Evolutionary conservation across 2,113 vertebrate species (phyloP), one percentile per base, ranked within the genome.

Genomic region (Electrona antarctica): DNA sequence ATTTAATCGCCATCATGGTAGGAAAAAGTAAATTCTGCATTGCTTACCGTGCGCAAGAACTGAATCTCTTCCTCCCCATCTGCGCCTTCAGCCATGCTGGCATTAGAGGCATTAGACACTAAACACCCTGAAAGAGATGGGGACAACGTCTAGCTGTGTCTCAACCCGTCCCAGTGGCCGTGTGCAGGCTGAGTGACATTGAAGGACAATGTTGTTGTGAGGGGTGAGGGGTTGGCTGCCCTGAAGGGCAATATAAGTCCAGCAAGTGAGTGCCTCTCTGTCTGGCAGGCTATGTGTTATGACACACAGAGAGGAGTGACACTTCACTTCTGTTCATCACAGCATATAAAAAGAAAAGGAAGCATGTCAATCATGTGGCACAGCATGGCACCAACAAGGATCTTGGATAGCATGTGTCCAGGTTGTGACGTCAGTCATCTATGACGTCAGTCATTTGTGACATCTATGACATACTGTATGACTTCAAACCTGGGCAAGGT

Each of bases 31-130:
- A 46, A 33, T 28, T 49, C n/a, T 81, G 82, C 85, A 87, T 80
- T 81, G 93, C 96, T 93, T 87, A 97, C 96, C 1, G 96, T 97
- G 10, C 96, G 93, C 64, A 97, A 91, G 80, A 97, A 97, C 82
- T 96, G 96, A 70, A 97, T 96, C 75, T 97, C 96, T 71, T 97
- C 96, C 67, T 97, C 96, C 58, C 95, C 95, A 76, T 96, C 96
- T 64, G 93, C 95, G 60, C 90, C 95, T 84, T 97, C 96, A 28
- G 95, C 95, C 96, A 97, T 97, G 85, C 69, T 92, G 66, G 69
- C 59, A 59, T 41, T 41, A 41, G 33, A 68, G 60, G 60, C 67
- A 71, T 83, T 62, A 80, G 74, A 52, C 7, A 21, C 48, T 62
- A 21, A 21, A 71, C 57, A 76, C 78, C 76, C 68, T 48, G 48